Percentiles rank a stretch among this genome's conserved stretches.
phyloP scores from a whole-genome alignment of 37 sponge, comb jelly and placozoan genomes.

The Mnemiopsis leidyi region DNA sequence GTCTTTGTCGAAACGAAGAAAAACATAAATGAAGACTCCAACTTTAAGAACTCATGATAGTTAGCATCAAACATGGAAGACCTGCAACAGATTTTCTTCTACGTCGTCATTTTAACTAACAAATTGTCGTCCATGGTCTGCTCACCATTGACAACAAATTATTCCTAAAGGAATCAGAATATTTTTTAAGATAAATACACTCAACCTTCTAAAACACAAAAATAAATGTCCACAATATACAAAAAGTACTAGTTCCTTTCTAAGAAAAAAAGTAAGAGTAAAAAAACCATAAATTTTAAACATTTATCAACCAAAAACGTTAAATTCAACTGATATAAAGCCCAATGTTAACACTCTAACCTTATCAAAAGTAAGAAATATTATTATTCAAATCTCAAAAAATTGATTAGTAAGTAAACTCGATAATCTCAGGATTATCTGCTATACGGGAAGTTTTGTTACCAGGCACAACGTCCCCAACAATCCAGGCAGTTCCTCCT shows the following conservation, averaged over 20 bases:
- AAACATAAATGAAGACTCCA: too few relatives aligned
- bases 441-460: neutral
- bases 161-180: neutral
- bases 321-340: too few relatives aligned
- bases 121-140: neutral
- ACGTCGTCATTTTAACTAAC: neutral
- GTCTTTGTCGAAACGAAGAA: too few relatives aligned
- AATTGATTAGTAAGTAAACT: neutral
- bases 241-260: too few relatives aligned
- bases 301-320: too few relatives aligned
- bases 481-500: slow-evolving; percentile 86
- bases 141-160: neutral
- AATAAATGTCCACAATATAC: too few relatives aligned
- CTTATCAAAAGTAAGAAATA: neutral
- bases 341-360: neutral
- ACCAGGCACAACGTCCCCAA: slow-evolving; percentile 91
- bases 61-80: neutral
- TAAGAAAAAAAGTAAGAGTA: too few relatives aligned
- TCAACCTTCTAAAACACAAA: too few relatives aligned
- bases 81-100: neutral
- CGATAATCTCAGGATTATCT: slow-evolving; percentile 35
- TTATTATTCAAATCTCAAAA: neutral
- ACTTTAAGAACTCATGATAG: too few relatives aligned
- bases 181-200: too few relatives aligned
- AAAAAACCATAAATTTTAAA: too few relatives aligned